Percentiles rank a stretch among this genome's conserved stretches.
Evolutionary conservation across 2,888 invertebrate species (phyloP).

Genomic region (Encarsia formosa): DNA sequence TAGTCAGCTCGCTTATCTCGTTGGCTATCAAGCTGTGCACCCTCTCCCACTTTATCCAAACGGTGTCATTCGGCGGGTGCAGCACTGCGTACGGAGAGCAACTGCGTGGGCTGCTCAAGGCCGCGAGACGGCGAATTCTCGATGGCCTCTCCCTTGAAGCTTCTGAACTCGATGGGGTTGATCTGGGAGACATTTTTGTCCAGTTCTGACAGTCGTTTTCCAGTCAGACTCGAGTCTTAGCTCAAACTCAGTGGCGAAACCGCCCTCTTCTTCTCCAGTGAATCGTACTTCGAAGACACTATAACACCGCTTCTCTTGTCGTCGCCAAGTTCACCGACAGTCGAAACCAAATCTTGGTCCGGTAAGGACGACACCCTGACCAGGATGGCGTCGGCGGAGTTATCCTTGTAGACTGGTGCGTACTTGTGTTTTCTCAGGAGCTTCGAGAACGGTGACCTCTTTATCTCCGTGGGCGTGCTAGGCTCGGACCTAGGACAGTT

Average conservation of each 20-base stretch:
- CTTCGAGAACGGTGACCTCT: slow-evolving; percentile 41
- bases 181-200: no score
- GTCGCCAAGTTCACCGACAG: slow-evolving; percentile 27
- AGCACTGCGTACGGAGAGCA: no score
- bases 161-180: no score
- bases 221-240: no score
- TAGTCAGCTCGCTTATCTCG: slow-evolving; percentile 42
- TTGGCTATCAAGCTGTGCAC: slow-evolving; percentile 44
- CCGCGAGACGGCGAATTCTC: no score
- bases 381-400: slow-evolving; percentile 41
- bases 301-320: neutral
- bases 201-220: no score
- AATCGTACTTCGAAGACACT: slow-evolving; percentile 23
- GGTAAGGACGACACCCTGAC: slow-evolving; percentile 49
- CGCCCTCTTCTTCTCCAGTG: slow-evolving; percentile 35
- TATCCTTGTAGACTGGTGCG: slow-evolving; percentile 36
- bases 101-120: no score
- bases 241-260: no score
- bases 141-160: no score
- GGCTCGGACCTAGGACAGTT: slow-evolving; percentile 43
- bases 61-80: no score
- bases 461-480: slow-evolving; percentile 44
- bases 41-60: no score
- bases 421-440: slow-evolving; percentile 38
- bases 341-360: slow-evolving; percentile 44